Conservation (phyloP, 2,113 vertebrate species). For the Cichladusa arquata region DNA sequence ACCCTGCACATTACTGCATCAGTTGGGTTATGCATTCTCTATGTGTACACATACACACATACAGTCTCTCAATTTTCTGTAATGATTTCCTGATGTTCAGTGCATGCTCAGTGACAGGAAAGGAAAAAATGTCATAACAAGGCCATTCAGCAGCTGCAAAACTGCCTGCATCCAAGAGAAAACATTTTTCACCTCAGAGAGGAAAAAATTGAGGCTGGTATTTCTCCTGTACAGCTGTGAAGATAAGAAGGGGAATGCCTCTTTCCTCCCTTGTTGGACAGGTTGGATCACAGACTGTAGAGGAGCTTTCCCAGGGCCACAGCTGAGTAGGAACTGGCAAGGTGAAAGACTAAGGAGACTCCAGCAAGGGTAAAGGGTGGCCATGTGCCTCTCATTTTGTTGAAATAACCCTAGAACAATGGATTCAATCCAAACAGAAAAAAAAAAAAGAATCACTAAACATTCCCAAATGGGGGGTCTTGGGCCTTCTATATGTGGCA, state of each 20-base stretch:
- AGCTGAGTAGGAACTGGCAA: neutral
- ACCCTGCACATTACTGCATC: neutral
- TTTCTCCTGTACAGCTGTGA: neutral
- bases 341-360: neutral
- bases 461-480: neutral
- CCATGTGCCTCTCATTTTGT: neutral
- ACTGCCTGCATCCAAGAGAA: neutral
- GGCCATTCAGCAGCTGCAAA: neutral
- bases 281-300: neutral
- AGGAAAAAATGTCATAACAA: neutral
- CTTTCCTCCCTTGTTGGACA: neutral
- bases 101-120: neutral
- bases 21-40: neutral
- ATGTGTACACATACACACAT: neutral
- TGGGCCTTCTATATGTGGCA: neutral
- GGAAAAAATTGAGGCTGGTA: neutral
- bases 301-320: neutral
- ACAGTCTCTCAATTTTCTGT: neutral
- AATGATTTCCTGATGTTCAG: slow-evolving; percentile 29
- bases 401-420: neutral
- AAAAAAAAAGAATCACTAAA: neutral
- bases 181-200: neutral
- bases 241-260: neutral
- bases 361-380: neutral
- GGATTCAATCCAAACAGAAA: neutral